A percentile compares a stretch with the other conserved stretches of the same genome.
phyloP scores from a whole-genome alignment of 2,797 vertebrate species.

The Fundulus diaphanus region DNA sequence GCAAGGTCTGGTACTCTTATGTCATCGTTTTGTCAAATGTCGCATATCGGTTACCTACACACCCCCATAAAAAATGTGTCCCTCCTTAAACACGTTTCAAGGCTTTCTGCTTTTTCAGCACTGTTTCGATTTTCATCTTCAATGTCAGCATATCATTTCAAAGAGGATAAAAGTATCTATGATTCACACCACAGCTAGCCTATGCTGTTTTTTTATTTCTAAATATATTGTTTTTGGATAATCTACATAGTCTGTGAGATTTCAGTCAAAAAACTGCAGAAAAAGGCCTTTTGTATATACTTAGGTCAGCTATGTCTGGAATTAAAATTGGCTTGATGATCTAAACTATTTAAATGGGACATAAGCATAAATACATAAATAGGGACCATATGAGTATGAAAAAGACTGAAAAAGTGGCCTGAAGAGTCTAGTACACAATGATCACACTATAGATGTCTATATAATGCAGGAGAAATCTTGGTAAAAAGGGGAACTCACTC shows the following conservation, averaged over 20 bases:
- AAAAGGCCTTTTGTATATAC: neutral
- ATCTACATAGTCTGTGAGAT: neutral
- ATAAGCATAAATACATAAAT: no score
- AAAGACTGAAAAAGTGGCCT: no score
- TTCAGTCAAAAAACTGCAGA: neutral
- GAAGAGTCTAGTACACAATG: no score
- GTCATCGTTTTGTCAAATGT: no score
- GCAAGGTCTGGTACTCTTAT: no score
- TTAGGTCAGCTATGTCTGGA: no score
- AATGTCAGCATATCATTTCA: neutral
- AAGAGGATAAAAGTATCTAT: neutral
- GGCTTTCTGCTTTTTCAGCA: no score
- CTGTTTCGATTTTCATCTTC: no score
- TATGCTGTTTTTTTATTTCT: neutral
- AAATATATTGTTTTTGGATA: neutral
- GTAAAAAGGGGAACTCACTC: neutral
- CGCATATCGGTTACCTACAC: no score
- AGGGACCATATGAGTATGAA: no score
- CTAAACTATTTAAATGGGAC: neutral
- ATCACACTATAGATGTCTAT: neutral
- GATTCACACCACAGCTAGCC: neutral
- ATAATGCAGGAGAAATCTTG: neutral
- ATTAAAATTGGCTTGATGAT: neutral
- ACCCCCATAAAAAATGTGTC: neutral
- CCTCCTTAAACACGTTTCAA: neutral